Conservation (phyloP, 2,888 invertebrate species). For the Cantharis rustica region DNA sequence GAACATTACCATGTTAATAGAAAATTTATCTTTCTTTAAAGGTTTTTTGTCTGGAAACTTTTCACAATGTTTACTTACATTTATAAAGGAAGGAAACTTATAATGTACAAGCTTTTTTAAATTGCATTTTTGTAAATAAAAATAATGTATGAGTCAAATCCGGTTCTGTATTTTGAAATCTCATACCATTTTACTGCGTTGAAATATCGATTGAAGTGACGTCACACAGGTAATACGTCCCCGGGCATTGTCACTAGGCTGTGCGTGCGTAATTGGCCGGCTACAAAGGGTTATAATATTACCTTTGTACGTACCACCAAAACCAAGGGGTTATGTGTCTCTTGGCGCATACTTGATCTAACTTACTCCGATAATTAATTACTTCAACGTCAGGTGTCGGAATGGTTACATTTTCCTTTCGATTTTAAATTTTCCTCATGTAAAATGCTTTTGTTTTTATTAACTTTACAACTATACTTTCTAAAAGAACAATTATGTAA, state of each 20-base stretch:
- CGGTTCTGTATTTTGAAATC: slow-evolving; percentile 23
- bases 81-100: background rate
- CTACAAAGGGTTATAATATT: slow-evolving; percentile 41
- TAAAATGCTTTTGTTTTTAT: background rate
- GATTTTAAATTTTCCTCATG: background rate
- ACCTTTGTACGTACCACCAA: slow-evolving; percentile 29
- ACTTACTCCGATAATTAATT: slow-evolving; percentile 29
- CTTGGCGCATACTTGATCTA: slow-evolving; percentile 30
- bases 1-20: background rate
- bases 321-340: slow-evolving; percentile 30
- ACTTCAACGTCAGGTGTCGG: slow-evolving; percentile 14
- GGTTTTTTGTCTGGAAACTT: background rate
- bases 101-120: background rate
- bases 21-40: background rate
- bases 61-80: background rate
- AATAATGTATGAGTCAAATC: background rate
- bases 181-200: slow-evolving; percentile 53
- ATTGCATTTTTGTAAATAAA: background rate
- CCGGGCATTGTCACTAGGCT: slow-evolving; percentile 45
- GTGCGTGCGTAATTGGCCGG: slow-evolving; percentile 39
- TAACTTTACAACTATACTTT: background rate
- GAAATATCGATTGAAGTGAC: slow-evolving; percentile 53
- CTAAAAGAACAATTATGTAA: background rate
- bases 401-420: background rate
- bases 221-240: slow-evolving; percentile 49